phyloP scores from a whole-genome alignment of 2,797 vertebrate genomes.

The Sebastes nivosus region DNA sequence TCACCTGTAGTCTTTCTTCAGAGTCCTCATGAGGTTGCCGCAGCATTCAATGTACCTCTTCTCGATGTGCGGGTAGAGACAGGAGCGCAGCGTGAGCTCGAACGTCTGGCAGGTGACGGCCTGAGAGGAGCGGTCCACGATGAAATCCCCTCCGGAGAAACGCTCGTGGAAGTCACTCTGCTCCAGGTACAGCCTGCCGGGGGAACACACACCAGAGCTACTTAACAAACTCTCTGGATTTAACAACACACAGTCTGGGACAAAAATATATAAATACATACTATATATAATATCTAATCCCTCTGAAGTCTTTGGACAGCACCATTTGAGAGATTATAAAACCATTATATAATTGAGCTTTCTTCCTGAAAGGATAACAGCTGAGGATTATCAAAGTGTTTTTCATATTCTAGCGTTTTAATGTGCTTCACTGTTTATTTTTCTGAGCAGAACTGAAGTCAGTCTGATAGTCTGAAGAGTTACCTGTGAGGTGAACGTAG shows the following conservation, averaged over 20 bases:
- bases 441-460: background rate
- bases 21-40: conserved; percentile 95
- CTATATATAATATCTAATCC: background rate
- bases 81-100: conserved; percentile 93
- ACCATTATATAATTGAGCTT: background rate
- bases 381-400: background rate
- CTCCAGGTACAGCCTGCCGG: conserved; percentile 91
- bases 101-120: conserved; percentile 98
- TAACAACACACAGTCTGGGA: background rate
- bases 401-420: background rate
- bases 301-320: background rate
- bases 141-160: conserved; percentile 90
- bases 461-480: background rate
- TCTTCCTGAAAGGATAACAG: background rate
- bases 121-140: conserved; percentile 94
- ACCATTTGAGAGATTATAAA: conserved; percentile 10
- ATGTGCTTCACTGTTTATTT: background rate
- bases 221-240: background rate
- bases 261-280: background rate
- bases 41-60: conserved; percentile 94
- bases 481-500: background rate
- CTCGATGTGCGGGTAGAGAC: conserved; percentile 96
- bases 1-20: conserved; percentile 96
- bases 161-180: conserved; percentile 95
- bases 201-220: background rate